These are phyloP conservation scores for Drosophila azteca DNA, from an alignment of 1,140 invertebrate species.

Conservation along the genomic window DNA sequence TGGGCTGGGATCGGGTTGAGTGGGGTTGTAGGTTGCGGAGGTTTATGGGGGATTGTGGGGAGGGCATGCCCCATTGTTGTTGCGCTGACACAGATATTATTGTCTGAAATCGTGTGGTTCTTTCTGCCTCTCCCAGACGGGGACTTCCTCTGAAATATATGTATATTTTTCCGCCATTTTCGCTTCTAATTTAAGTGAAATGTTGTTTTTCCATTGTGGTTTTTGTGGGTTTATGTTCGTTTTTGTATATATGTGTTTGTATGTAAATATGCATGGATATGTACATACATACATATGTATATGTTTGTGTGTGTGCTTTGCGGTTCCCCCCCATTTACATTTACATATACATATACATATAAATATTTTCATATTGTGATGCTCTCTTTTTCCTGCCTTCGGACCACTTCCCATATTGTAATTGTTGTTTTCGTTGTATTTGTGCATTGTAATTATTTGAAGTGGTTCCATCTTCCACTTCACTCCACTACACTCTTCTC, in stretches of 20 bases:
- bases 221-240: slow-evolving; percentile 19
- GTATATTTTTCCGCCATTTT: slow-evolving; percentile 67
- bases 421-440: slow-evolving; percentile 18
- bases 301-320: slow-evolving; percentile 51
- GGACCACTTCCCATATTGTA: slow-evolving; percentile 46
- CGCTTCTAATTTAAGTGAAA: slow-evolving; percentile 75
- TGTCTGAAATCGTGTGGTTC: slow-evolving; percentile 65
- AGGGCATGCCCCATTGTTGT: slow-evolving; percentile 30
- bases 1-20: not conserved
- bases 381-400: slow-evolving; percentile 36
- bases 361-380: slow-evolving; percentile 59
- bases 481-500: not conserved
- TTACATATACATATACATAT: slow-evolving; percentile 47
- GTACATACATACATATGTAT: slow-evolving; percentile 28
- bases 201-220: slow-evolving; percentile 47
- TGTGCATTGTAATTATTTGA: slow-evolving; percentile 76
- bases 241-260: not conserved
- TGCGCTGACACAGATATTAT: slow-evolving; percentile 77
- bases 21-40: not conserved
- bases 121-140: slow-evolving; percentile 46
- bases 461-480: slow-evolving; percentile 42
- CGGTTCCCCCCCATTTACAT: slow-evolving; percentile 49
- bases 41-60: not conserved
- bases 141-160: slow-evolving; percentile 54
- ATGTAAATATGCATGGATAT: not conserved